Percentiles rank a stretch among this genome's conserved stretches.
These are phyloP conservation scores for Acromyrmex heyeri DNA, from an alignment of 1,140 invertebrate species.

Conservation along the genomic window DNA sequence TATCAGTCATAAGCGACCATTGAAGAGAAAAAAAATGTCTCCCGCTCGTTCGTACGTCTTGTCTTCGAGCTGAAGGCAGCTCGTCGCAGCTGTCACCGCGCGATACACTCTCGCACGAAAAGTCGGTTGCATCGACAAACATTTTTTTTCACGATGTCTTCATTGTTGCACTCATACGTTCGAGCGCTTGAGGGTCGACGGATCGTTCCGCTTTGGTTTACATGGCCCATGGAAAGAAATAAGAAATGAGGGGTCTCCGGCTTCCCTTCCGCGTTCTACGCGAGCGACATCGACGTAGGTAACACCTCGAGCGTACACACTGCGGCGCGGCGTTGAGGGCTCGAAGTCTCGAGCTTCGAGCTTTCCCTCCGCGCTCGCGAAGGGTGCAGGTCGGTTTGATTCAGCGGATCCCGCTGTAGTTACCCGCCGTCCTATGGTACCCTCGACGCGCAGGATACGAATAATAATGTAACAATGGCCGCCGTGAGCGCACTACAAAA, in stretches of 20 bases:
- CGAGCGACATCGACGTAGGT: constrained; percentile 57
- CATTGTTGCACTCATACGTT: constrained; percentile 63
- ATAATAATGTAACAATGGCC: constrained; percentile 87
- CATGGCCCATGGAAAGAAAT: constrained; percentile 36
- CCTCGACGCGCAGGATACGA: constrained; percentile 78
- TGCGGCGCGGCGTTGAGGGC: not conserved
- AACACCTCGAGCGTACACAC: constrained; percentile 75
- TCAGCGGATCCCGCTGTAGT: constrained; percentile 66
- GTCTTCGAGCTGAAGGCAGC: constrained; percentile 32
- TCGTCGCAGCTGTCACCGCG: constrained; percentile 63
- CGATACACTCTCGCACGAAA: constrained; percentile 48
- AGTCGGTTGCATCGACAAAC: constrained; percentile 73
- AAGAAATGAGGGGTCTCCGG: constrained; percentile 18
- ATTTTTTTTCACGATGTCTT: constrained; percentile 68
- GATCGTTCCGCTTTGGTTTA: constrained; percentile 73
- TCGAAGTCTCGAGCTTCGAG: not conserved
- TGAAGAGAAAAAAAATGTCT: not conserved
- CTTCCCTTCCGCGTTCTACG: not conserved
- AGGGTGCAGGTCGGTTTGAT: constrained; percentile 70
- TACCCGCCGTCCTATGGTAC: constrained; percentile 68
- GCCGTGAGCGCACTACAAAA: constrained; percentile 82
- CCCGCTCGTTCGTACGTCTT: constrained; percentile 40
- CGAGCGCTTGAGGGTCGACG: constrained; percentile 55
- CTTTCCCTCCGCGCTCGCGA: constrained; percentile 18
- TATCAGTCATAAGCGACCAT: not conserved